A percentile compares a stretch with the other conserved stretches of the same genome.
Evolutionary conservation across 1,140 invertebrate genomes (phyloP).

Genomic region (Hestina assimilis): DNA sequence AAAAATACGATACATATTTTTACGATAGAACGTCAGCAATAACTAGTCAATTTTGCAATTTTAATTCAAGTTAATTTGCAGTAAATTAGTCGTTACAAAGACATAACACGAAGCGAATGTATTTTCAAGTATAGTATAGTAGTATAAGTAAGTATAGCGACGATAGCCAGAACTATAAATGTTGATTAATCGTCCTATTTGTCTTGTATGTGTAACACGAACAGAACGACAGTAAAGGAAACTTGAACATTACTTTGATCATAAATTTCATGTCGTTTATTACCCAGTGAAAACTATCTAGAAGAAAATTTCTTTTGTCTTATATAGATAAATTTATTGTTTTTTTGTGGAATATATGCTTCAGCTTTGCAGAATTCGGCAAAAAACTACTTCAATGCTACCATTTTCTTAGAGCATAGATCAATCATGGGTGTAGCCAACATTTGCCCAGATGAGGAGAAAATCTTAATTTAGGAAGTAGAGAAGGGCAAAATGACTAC

Average conservation of each 20-base stretch:
- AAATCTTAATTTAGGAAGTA: no score
- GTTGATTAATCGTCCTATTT: slow-evolving; percentile 52
- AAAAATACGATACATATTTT: no score
- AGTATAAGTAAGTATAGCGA: slow-evolving; percentile 26
- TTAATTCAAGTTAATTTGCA: slow-evolving; percentile 4
- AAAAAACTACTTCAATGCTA: no score
- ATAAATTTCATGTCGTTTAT: slow-evolving; percentile 37
- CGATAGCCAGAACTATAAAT: slow-evolving; percentile 43
- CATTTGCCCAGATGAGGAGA: no score
- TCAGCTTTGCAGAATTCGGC: no score
- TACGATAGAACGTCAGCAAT: no score
- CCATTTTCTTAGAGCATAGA: no score
- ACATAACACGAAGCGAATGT: slow-evolving; percentile 34
- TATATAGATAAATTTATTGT: not conserved
- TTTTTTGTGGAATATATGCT: no score
- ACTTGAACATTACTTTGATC: slow-evolving; percentile 42
- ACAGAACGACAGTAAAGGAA: slow-evolving; percentile 41
- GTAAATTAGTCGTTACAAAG: slow-evolving; percentile 28
- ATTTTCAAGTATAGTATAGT: no score
- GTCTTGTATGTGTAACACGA: slow-evolving; percentile 31
- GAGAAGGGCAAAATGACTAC: no score
- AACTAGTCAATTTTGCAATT: no score
- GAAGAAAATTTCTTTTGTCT: not conserved
- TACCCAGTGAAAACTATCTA: slow-evolving; percentile 24
- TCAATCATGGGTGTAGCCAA: no score